Percentiles rank a stretch among this genome's conserved stretches.
Conservation (phyloP, 2,888 invertebrate genomes). For the Drosophila differens region DNA sequence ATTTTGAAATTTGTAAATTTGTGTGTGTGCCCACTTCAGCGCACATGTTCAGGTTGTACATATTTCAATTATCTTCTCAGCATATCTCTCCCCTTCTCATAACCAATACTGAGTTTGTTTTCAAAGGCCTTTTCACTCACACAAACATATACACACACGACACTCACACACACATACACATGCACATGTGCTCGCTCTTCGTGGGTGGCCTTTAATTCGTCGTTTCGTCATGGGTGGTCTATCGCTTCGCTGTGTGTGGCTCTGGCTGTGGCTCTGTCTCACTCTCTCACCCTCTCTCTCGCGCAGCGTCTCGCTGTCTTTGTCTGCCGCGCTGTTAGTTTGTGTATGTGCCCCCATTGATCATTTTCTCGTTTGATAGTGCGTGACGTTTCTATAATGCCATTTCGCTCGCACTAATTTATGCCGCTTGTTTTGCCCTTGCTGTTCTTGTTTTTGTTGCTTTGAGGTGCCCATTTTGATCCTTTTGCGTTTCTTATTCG, state of each 20-base stretch:
- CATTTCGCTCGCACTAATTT: slow-evolving; percentile 68
- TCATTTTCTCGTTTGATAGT: slow-evolving; percentile 74
- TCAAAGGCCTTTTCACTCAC: slow-evolving; percentile 56
- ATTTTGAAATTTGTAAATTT: slow-evolving; percentile 42
- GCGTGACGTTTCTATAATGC: slow-evolving; percentile 67
- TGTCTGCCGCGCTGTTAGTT: slow-evolving; percentile 15
- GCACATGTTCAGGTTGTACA: slow-evolving; percentile 63
- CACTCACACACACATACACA: slow-evolving; percentile 13
- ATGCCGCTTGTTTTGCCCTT: slow-evolving; percentile 35
- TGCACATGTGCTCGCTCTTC: slow-evolving; percentile 53
- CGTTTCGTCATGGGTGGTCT: slow-evolving; percentile 68
- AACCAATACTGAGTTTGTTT: slow-evolving; percentile 55
- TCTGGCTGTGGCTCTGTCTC: slow-evolving; percentile 7
- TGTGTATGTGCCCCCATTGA: slow-evolving; percentile 67
- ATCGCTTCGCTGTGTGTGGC: slow-evolving; percentile 46
- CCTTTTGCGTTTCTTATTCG: slow-evolving; percentile 71
- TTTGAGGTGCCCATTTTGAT: slow-evolving; percentile 64
- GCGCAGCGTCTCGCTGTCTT: slow-evolving; percentile 6
- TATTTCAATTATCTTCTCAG: slow-evolving; percentile 63
- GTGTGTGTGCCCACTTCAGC: slow-evolving; percentile 53
- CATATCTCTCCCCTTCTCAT: slow-evolving; percentile 41
- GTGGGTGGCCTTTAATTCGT: slow-evolving; percentile 74
- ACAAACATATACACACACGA: not conserved
- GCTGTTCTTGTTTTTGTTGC: slow-evolving; percentile 10
- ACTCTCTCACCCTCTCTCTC: slow-evolving; percentile 13